Evolutionary conservation across 2,797 vertebrate genomes (phyloP).

Genomic region (Hoplostethus atlanticus): DNA sequence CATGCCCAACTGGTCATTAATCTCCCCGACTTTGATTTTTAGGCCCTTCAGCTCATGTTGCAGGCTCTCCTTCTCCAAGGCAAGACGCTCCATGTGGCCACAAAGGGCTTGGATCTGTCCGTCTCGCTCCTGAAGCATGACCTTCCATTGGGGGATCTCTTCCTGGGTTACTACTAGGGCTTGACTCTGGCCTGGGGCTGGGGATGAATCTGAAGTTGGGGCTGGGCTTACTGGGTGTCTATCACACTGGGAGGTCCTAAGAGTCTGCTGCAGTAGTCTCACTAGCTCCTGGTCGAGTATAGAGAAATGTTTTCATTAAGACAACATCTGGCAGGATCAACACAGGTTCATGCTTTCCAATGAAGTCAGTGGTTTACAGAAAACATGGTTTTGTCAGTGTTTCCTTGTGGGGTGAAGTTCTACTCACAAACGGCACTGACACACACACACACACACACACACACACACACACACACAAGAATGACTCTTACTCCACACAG

Average conservation of each 20-base stretch:
- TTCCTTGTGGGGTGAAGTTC: no score
- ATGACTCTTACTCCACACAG: neutral
- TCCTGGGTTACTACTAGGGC: slow-evolving; percentile 41
- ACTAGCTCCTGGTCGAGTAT: slow-evolving; percentile 89
- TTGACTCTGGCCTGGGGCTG: slow-evolving; percentile 30
- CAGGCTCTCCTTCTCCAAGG: slow-evolving; percentile 91
- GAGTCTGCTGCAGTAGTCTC: slow-evolving; percentile 95
- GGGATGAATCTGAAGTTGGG: slow-evolving; percentile 61
- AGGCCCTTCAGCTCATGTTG: slow-evolving; percentile 90
- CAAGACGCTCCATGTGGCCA: slow-evolving; percentile 90
- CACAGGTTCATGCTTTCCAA: neutral
- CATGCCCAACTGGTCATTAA: slow-evolving; percentile 94
- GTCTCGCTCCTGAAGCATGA: slow-evolving; percentile 88
- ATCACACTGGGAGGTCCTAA: slow-evolving; percentile 92
- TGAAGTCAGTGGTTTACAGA: neutral
- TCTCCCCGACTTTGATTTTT: slow-evolving; percentile 91
- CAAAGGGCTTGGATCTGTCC: slow-evolving; percentile 90
- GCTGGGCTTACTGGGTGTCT: slow-evolving; percentile 73
- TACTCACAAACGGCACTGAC: no score
- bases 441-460: no score
- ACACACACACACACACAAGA: neutral
- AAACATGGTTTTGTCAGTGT: neutral
- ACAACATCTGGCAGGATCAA: neutral
- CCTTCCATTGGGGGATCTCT: slow-evolving; percentile 63
- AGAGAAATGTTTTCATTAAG: slow-evolving; percentile 3